Conservation (phyloP, 2,797 vertebrate species). For the Rhabdomys pumilio region DNA sequence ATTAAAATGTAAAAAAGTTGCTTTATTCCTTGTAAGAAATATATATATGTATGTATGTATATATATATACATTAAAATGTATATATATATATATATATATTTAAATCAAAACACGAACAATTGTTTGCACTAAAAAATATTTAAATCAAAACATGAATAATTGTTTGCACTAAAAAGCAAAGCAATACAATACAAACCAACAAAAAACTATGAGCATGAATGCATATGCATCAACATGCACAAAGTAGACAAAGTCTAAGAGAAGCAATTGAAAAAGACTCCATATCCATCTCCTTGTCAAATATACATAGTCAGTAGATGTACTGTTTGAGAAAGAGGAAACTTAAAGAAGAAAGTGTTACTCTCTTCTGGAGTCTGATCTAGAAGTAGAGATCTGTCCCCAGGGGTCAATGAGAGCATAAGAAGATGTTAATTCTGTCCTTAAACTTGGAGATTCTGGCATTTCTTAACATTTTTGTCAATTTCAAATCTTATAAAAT, state of each 20-base stretch:
- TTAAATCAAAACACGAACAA: too few species aligned
- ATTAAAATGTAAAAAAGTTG: neutral
- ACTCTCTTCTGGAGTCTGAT: neutral
- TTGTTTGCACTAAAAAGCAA: too few species aligned
- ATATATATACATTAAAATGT: too few species aligned
- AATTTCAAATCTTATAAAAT: neutral
- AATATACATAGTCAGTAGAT: neutral
- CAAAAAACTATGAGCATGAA: too few species aligned
- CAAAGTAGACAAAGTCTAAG: neutral
- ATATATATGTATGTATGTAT: neutral
- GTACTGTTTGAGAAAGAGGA: neutral
- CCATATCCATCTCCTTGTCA: neutral
- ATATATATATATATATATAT: too few species aligned
- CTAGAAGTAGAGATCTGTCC: neutral
- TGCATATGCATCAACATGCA: neutral
- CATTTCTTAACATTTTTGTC: neutral
- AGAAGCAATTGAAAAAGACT: neutral
- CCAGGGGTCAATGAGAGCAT: accelerated
- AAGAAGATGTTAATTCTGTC: neutral
- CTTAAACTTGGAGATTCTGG: neutral
- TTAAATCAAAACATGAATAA: too few species aligned
- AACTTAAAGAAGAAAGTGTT: neutral
- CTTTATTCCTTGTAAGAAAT: neutral
- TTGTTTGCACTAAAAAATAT: too few species aligned
- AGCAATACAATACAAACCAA: too few species aligned